A percentile compares a stretch with the other conserved stretches of the same genome.
phyloP scores from a whole-genome alignment of 2,888 invertebrate genomes.

The Tiliacea aurago region DNA sequence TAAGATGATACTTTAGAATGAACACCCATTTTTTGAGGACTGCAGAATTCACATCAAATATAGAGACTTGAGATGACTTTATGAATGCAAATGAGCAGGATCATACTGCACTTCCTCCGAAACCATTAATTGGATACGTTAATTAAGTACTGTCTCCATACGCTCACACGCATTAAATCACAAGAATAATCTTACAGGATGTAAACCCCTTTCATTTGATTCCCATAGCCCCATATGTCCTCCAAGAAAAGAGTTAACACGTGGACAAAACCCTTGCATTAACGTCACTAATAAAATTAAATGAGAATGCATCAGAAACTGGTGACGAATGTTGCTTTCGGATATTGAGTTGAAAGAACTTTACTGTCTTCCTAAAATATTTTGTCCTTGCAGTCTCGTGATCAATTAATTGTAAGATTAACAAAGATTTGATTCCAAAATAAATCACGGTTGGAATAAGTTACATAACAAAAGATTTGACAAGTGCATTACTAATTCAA shows the following conservation, averaged over 20 bases:
- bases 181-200: constrained; percentile 60
- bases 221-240: constrained; percentile 63
- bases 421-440: neutral
- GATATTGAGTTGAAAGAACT: constrained; percentile 43
- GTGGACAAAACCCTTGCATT: constrained; percentile 58
- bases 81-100: neutral
- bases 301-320: constrained; percentile 46
- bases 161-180: constrained; percentile 64
- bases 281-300: constrained; percentile 49
- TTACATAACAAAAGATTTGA: neutral
- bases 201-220: constrained; percentile 60
- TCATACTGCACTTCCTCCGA: constrained; percentile 25
- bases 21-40: neutral
- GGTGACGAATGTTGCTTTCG: constrained; percentile 23
- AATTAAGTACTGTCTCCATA: constrained; percentile 45
- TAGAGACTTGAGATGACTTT: neutral
- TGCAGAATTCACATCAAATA: neutral
- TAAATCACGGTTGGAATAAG: neutral
- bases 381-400: neutral
- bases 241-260: constrained; percentile 55
- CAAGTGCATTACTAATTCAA: neutral
- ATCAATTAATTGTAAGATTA: neutral
- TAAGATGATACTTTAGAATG: neutral
- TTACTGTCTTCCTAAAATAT: neutral
- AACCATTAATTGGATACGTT: constrained; percentile 51